Percentiles rank a stretch among this genome's conserved stretches.
phyloP scores from a whole-genome alignment of 1,140 invertebrate genomes.

The Drosophila erecta region DNA sequence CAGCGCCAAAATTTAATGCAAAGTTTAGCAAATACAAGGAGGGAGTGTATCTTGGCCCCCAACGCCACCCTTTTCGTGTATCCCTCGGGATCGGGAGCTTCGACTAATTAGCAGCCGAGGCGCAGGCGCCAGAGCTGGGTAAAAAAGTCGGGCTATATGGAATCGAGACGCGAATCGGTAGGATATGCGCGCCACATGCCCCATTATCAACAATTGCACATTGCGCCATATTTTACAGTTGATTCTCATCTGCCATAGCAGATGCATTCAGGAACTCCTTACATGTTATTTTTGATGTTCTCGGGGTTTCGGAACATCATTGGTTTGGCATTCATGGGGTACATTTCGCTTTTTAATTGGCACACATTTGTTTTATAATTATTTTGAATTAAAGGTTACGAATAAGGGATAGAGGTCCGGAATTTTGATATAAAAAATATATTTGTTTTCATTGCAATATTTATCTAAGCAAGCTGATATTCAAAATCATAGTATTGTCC shows the following conservation, averaged over 20 bases:
- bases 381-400: not conserved
- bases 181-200: slow-evolving; percentile 72
- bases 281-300: not conserved
- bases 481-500: no score
- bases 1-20: slow-evolving; percentile 81
- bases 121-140: slow-evolving; percentile 65
- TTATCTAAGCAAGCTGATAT: no score
- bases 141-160: not conserved
- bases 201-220: slow-evolving; percentile 80
- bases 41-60: slow-evolving; percentile 19
- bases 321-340: not conserved
- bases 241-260: slow-evolving; percentile 45
- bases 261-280: slow-evolving; percentile 1
- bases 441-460: no score
- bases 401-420: no score
- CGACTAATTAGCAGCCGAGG: slow-evolving; percentile 71
- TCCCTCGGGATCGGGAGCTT: slow-evolving; percentile 17
- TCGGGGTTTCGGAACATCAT: not conserved
- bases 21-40: slow-evolving; percentile 78
- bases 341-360: not conserved
- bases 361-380: not conserved
- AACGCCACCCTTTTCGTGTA: not conserved
- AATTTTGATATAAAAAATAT: no score
- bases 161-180: slow-evolving; percentile 24
- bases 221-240: slow-evolving; percentile 81